A percentile compares a stretch with the other conserved stretches of the same genome.
Conservation (phyloP, 2,797 vertebrate genomes). For the Fistularia tabacaria region DNA sequence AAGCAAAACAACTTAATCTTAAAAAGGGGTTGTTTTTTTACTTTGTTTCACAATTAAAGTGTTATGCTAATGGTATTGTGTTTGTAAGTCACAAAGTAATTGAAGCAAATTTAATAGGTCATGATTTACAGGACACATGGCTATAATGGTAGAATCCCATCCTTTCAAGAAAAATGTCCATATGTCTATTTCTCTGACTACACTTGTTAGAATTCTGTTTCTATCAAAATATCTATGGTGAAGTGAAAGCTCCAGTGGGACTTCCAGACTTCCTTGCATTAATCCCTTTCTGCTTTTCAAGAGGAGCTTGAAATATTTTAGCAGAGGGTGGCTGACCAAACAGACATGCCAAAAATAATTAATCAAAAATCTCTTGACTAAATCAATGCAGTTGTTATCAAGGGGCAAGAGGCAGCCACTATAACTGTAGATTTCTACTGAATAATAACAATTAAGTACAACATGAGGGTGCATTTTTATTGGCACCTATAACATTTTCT, state of each 20-base stretch:
- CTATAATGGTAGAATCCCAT: constrained; percentile 7
- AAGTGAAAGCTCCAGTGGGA: constrained; percentile 36
- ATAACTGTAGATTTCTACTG: too few relatives aligned
- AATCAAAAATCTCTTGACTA: too few relatives aligned
- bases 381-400: background rate
- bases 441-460: too few relatives aligned
- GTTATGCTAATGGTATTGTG: too few relatives aligned
- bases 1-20: background rate
- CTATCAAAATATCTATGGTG: constrained; percentile 33
- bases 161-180: constrained; percentile 12
- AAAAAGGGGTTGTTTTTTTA: too few relatives aligned
- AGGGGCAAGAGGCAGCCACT: too few relatives aligned
- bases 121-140: constrained; percentile 11
- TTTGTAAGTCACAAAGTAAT: too few relatives aligned
- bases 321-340: background rate
- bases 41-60: too few relatives aligned
- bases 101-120: background rate
- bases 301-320: constrained; percentile 34
- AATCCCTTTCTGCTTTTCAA: constrained; percentile 43
- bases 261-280: constrained; percentile 22
- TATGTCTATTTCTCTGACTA: background rate
- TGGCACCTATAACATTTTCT: too few relatives aligned
- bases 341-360: constrained; percentile 34
- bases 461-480: too few relatives aligned
- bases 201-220: constrained; percentile 1